Conservation (phyloP, 53 echinoderm and acorn worm genomes). For the Temnopleurus reevesii region DNA sequence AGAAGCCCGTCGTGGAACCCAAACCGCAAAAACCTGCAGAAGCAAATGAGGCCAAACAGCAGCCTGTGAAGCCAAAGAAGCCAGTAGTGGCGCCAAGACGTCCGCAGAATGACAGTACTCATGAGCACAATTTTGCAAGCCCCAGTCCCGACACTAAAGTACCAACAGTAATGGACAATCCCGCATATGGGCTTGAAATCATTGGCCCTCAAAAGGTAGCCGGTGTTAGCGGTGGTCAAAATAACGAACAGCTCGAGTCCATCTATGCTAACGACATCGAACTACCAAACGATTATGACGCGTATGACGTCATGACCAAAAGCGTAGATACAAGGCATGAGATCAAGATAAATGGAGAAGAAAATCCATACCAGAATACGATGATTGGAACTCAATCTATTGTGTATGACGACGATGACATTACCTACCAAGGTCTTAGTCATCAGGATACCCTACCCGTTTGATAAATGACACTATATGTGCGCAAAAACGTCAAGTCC, state of each 20-base stretch:
- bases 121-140: background rate
- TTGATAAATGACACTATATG: too few species aligned
- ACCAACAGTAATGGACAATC: background rate
- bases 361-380: constrained; percentile 26
- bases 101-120: background rate
- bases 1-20: background rate
- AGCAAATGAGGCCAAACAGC: background rate
- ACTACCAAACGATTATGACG: background rate
- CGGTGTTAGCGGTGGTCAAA: background rate
- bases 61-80: constrained; percentile 6
- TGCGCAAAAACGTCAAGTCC: too few species aligned
- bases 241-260: background rate
- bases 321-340: too few species aligned
- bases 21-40: background rate
- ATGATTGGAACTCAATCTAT: background rate
- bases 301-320: too few species aligned
- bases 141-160: background rate
- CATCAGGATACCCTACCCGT: background rate
- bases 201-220: background rate
- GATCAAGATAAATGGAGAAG: background rate
- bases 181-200: background rate
- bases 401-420: background rate
- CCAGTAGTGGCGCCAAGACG: background rate
- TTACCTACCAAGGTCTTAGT: background rate
- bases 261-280: constrained; percentile 26